Percentiles rank a stretch among this genome's conserved stretches.
Conservation (phyloP, 2,888 invertebrate species). For the Himalopsyche anomala region DNA sequence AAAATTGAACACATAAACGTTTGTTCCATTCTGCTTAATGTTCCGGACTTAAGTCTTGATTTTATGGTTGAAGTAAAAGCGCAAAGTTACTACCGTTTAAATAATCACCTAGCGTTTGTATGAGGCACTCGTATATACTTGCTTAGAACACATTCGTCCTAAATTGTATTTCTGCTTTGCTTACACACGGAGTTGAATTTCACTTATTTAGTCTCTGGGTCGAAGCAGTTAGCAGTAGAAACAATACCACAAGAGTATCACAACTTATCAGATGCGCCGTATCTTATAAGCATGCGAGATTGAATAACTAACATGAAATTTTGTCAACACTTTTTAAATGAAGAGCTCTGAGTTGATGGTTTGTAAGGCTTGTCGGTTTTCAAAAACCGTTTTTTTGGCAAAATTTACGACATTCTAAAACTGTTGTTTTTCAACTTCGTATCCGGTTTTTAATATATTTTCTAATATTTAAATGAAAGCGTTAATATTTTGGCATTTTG, state of each 20-base stretch:
- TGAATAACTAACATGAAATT: no score
- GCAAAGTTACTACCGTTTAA: constrained; percentile 23
- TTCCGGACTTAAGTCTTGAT: constrained; percentile 34
- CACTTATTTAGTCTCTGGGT: background rate
- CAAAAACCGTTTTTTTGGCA: no score
- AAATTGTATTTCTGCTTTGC: constrained; percentile 24
- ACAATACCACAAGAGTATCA: background rate
- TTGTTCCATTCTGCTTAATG: constrained; percentile 23
- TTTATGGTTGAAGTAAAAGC: constrained; percentile 20
- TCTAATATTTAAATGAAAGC: no score
- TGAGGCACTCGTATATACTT: constrained; percentile 3
- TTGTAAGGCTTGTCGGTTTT: no score
- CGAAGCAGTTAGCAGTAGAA: background rate
- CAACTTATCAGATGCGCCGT: background rate
- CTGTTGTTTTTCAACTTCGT: no score
- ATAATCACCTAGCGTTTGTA: constrained; percentile 34
- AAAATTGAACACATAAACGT: constrained; percentile 34
- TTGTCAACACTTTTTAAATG: no score
- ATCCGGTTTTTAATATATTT: no score
- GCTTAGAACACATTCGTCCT: constrained; percentile 7
- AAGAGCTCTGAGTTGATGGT: no score
- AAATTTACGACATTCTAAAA: no score
- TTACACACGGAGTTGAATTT: background rate
- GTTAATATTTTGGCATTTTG: no score
- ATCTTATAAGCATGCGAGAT: no score